Evolutionary conservation across 2,113 vertebrate genomes (phyloP).

Genomic region (Amphiprion percula): DNA sequence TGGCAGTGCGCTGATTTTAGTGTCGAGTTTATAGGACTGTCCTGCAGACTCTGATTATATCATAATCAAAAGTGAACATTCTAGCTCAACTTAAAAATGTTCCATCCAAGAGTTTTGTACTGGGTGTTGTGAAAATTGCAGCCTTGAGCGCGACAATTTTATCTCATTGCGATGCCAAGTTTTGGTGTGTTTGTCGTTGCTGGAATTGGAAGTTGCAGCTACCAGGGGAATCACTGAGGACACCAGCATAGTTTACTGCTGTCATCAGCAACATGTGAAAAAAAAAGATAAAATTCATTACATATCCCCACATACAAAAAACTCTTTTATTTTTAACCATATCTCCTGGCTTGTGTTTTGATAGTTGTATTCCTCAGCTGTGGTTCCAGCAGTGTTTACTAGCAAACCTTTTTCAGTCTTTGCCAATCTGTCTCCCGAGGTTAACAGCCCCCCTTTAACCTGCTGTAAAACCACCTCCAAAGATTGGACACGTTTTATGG

Average conservation of each 20-base stretch:
- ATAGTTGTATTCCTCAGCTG: neutral
- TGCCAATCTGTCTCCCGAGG: conserved; percentile 50
- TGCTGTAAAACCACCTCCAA: conserved; percentile 52
- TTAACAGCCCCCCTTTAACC: conserved; percentile 57
- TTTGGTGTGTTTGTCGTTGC: neutral
- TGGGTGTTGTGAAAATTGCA: neutral
- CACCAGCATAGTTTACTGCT: neutral
- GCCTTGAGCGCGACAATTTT: neutral
- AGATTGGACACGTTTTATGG: conserved; percentile 57
- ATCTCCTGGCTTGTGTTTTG: no score
- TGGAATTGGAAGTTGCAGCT: neutral
- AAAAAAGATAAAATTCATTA: neutral
- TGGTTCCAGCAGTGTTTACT: neutral
- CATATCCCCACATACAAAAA: neutral
- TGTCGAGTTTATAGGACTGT: no score
- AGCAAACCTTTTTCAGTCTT: conserved; percentile 28
- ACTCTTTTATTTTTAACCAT: no score
- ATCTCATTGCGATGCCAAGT: neutral
- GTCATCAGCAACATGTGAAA: neutral
- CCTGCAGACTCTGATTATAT: no score
- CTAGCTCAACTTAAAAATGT: neutral
- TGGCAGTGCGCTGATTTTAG: no score
- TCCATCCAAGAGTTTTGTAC: neutral
- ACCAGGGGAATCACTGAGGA: neutral
- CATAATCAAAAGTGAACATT: neutral